Percentiles rank a stretch among this genome's conserved stretches.
phyloP scores from a whole-genome alignment of 1,140 invertebrate species.

The Sycobia sp. region DNA sequence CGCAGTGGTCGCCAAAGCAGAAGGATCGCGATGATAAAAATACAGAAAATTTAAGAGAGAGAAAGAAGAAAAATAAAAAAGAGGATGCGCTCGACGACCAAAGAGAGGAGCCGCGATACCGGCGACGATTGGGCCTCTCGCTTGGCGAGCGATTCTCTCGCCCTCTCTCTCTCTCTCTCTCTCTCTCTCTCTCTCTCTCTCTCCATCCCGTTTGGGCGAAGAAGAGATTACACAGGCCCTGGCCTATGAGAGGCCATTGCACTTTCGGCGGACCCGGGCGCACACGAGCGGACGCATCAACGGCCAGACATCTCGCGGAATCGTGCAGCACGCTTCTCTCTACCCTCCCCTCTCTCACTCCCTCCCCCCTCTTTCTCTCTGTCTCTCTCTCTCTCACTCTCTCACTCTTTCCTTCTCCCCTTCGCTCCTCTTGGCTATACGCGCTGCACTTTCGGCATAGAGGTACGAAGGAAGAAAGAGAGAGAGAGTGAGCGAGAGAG shows the following conservation, averaged over 20 bases:
- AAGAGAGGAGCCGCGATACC: slow-evolving; percentile 4
- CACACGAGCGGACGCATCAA: not conserved
- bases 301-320: slow-evolving; percentile 2
- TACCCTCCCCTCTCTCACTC: too few species aligned
- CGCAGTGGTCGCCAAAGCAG: too few species aligned
- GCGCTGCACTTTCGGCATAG: slow-evolving; percentile 25
- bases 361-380: too few species aligned
- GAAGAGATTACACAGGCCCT: not conserved
- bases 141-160: slow-evolving; percentile 3
- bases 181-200: not conserved
- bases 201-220: not conserved
- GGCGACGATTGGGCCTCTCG: slow-evolving; percentile 22
- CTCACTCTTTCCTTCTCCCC: too few species aligned
- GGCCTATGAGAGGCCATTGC: slow-evolving; percentile 26
- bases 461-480: too few species aligned
- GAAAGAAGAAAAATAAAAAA: slow-evolving; percentile 10
- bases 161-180: slow-evolving; percentile 10
- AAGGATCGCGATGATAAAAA: too few species aligned
- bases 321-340: slow-evolving; percentile 6
- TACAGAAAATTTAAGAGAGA: slow-evolving; percentile 1
- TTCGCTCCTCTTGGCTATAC: not conserved
- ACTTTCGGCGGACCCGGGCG: slow-evolving; percentile 14
- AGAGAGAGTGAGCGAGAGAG: not conserved
- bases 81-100: not conserved
- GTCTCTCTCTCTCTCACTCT: too few species aligned